Evolutionary conservation across 2,113 vertebrate species (phyloP).

Genomic region (Suncus etruscus): DNA sequence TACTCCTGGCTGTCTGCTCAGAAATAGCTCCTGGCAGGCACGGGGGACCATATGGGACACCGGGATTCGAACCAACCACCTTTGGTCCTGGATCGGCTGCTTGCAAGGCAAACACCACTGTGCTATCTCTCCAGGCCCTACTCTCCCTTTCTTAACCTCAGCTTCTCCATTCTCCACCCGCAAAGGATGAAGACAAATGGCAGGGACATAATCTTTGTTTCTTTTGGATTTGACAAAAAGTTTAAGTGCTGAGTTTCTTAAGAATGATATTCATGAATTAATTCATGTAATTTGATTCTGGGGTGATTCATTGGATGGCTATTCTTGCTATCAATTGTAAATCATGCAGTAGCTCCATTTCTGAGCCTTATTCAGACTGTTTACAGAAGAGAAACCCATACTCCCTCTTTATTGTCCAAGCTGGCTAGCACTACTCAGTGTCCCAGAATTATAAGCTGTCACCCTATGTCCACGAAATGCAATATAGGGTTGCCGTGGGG

Average conservation of each 20-base stretch:
- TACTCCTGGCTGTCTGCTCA: too few relatives aligned
- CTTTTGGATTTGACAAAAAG: background rate
- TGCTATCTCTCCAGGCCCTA: too few relatives aligned
- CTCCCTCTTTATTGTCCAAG: background rate
- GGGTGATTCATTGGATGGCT: background rate
- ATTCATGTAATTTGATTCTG: background rate
- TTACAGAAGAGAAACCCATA: background rate
- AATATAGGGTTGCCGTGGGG: background rate
- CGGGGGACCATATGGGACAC: too few relatives aligned
- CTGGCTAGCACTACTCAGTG: background rate
- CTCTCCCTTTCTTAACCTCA: conserved; percentile 36
- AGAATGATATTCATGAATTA: conserved; percentile 10
- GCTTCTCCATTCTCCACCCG: background rate
- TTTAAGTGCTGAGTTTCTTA: conserved; percentile 29
- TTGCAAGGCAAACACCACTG: too few relatives aligned
- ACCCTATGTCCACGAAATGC: background rate
- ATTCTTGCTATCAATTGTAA: background rate
- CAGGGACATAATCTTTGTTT: background rate
- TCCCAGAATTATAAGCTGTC: background rate
- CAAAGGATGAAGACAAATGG: background rate
- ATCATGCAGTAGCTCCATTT: background rate
- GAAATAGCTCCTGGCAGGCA: too few relatives aligned
- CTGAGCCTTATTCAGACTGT: background rate
- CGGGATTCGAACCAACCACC: too few relatives aligned
- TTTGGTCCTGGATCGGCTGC: too few relatives aligned